These are phyloP conservation scores for Stenurella melanura DNA, from an alignment of 2,888 invertebrate genomes.

Conservation along the genomic window DNA sequence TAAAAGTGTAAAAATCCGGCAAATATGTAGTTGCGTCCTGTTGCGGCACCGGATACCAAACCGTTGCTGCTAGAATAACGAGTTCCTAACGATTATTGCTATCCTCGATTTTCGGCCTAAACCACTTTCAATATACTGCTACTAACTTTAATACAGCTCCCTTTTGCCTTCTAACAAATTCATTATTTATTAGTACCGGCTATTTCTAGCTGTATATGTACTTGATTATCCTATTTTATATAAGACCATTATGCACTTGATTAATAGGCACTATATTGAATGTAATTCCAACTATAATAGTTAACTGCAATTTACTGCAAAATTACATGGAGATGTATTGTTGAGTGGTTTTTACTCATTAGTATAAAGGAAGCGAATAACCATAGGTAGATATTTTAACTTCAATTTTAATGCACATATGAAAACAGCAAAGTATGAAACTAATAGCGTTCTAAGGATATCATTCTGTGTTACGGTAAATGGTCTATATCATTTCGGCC, in stretches of 20 bases:
- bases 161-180: neutral
- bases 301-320: neutral
- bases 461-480: too few species aligned
- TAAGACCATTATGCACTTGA: constrained; percentile 10
- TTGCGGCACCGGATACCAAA: constrained; percentile 57
- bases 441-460: too few species aligned
- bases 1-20: constrained; percentile 51
- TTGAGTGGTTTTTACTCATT: neutral
- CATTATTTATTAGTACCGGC: constrained; percentile 2
- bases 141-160: neutral
- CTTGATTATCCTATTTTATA: constrained; percentile 21
- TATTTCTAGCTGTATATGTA: neutral
- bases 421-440: too few species aligned
- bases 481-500: too few species aligned
- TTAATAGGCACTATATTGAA: constrained; percentile 5
- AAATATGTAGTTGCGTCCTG: constrained; percentile 55
- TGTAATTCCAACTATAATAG: constrained; percentile 7
- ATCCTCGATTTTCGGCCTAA: constrained; percentile 54
- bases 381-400: neutral
- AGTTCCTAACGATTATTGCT: constrained; percentile 59
- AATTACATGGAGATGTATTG: neutral
- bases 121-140: constrained; percentile 36
- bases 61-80: constrained; percentile 57
- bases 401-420: constrained; percentile 1
- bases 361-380: neutral